phyloP scores from a whole-genome alignment of 2,797 vertebrate species.

The Tapera naevia region DNA sequence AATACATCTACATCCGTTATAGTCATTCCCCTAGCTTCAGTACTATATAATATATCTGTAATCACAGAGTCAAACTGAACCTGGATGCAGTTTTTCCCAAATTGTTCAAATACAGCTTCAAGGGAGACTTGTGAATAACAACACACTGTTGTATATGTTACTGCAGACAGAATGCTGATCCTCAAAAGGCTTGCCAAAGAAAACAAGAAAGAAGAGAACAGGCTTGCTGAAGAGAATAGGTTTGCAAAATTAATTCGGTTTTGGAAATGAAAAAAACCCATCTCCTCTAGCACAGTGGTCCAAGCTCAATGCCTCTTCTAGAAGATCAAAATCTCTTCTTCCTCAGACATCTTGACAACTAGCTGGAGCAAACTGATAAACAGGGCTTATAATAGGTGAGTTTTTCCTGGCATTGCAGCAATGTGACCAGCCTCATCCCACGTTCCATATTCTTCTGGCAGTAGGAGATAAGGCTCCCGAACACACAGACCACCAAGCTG shows the following conservation, averaged over 20 bases:
- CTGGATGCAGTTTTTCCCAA: background rate
- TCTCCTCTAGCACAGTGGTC: background rate
- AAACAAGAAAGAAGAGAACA: background rate
- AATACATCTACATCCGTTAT: background rate
- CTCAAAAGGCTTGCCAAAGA: background rate
- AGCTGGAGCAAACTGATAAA: background rate
- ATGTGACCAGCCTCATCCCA: background rate
- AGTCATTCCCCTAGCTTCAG: background rate
- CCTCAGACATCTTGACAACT: background rate
- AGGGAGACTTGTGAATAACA: background rate
- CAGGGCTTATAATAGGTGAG: rapidly evolving
- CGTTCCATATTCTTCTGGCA: background rate
- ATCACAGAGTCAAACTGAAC: background rate
- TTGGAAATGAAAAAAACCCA: background rate
- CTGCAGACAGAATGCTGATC: background rate
- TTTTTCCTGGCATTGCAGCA: background rate
- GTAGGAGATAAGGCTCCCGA: background rate
- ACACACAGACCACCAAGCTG: background rate
- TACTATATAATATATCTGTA: background rate
- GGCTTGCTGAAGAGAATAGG: background rate
- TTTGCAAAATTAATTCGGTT: background rate
- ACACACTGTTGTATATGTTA: background rate
- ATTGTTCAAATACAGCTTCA: background rate
- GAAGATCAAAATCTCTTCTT: background rate
- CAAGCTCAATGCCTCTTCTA: background rate